These are phyloP conservation scores for Oryzias curvinotus DNA, from an alignment of 2,113 vertebrate genomes.

Conservation along the genomic window DNA sequence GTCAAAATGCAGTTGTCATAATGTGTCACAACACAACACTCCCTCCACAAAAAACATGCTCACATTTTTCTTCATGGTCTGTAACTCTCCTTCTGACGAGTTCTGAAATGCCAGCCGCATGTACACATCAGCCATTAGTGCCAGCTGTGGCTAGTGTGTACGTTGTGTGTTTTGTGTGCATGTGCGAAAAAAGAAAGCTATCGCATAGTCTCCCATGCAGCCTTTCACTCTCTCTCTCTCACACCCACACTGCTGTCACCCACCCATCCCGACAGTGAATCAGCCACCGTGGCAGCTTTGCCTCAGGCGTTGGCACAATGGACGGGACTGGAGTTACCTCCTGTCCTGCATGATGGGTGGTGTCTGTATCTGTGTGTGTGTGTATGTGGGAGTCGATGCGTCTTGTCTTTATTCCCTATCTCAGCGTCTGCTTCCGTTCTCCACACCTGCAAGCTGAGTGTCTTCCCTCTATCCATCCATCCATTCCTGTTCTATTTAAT, in stretches of 20 bases:
- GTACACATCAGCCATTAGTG: conserved; percentile 61
- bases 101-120: conserved; percentile 59
- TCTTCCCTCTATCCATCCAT: conserved; percentile 54
- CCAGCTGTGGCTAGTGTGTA: conserved; percentile 71
- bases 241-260: conserved; percentile 71
- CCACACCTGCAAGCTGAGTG: conserved; percentile 90
- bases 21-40: conserved; percentile 36
- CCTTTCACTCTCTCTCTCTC: conserved; percentile 55
- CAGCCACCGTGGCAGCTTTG: conserved; percentile 72
- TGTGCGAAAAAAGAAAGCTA: conserved; percentile 54
- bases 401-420: conserved; percentile 52
- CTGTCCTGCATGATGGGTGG: conserved; percentile 75
- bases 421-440: conserved; percentile 80
- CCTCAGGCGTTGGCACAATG: conserved; percentile 74
- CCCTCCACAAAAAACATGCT: conserved; percentile 25
- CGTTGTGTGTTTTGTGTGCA: conserved; percentile 52
- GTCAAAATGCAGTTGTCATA: conserved; percentile 54
- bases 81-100: conserved; percentile 55
- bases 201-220: conserved; percentile 57
- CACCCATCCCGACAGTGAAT: conserved; percentile 60
- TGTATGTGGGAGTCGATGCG: conserved; percentile 20
- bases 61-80: conserved; percentile 47
- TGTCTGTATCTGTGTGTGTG: conserved; percentile 37
- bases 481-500: conserved; percentile 59
- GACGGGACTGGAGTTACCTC: conserved; percentile 81